Evolutionary conservation across 2,888 invertebrate genomes (phyloP).

Genomic region (Archips xylosteana): DNA sequence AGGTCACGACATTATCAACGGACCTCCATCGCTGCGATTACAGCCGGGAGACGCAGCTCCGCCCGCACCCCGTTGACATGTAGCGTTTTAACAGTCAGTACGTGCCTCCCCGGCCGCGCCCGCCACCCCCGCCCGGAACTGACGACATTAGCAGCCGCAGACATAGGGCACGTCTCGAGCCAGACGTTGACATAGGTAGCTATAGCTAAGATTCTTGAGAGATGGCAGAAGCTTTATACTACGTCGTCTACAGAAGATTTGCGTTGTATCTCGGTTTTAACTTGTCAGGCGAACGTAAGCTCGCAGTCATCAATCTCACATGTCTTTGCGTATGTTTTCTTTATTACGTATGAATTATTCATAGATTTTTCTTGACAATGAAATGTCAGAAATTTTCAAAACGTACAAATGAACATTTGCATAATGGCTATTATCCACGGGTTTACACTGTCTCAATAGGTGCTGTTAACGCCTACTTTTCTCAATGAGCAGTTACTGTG

Average conservation of each 20-base stretch:
- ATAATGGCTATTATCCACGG: conserved; percentile 37
- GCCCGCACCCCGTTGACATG: conserved; percentile 76
- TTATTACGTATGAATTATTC: conserved; percentile 33
- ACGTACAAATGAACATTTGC: conserved; percentile 33
- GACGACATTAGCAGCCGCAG: conserved; percentile 85
- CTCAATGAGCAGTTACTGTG: conserved; percentile 33
- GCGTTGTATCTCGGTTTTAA: conserved; percentile 35
- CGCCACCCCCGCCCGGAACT: conserved; percentile 61
- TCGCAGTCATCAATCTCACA: conserved; percentile 38
- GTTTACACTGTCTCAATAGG: conserved; percentile 41
- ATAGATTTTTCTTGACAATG: conserved; percentile 39
- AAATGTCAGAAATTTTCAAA: conserved; percentile 34
- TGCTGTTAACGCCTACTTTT: conserved; percentile 43
- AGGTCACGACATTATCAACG: conserved; percentile 80
- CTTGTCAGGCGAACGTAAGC: conserved; percentile 40
- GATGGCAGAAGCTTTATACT: conserved; percentile 32
- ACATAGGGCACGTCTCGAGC: conserved; percentile 79
- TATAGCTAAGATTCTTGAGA: conserved; percentile 52
- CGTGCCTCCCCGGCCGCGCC: conserved; percentile 65
- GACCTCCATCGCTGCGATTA: conserved; percentile 71
- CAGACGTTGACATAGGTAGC: conserved; percentile 74
- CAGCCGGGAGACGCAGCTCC: conserved; percentile 65
- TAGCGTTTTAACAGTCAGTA: conserved; percentile 83
- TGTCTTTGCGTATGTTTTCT: conserved; percentile 24
- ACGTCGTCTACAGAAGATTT: conserved; percentile 30